Percentiles rank a stretch among this genome's conserved stretches.
Conservation (phyloP, 2,888 invertebrate genomes). For the Tetrapedia diversipes region DNA sequence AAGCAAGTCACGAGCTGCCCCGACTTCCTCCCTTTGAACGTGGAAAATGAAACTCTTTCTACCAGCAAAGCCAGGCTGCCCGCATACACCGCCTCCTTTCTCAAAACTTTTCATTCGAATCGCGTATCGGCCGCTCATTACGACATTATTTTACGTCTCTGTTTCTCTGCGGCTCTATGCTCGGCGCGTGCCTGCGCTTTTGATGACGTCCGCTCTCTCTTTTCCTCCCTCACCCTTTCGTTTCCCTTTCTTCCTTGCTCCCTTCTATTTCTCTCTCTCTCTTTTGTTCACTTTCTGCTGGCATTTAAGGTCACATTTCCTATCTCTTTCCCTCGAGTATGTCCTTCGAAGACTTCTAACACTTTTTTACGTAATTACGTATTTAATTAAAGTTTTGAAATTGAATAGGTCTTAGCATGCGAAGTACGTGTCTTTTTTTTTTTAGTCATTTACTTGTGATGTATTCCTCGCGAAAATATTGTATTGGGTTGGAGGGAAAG, state of each 20-base stretch:
- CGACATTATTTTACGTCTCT: slow-evolving; percentile 50
- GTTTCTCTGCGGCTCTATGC: slow-evolving; percentile 6
- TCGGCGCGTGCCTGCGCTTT: slow-evolving; percentile 37
- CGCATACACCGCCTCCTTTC: slow-evolving; percentile 35
- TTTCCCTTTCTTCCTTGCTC: not conserved
- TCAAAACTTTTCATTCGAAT: slow-evolving; percentile 46
- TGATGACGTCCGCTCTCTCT: not conserved
- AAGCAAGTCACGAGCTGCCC: slow-evolving; percentile 44
- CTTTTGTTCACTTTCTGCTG: not conserved
- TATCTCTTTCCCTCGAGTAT: too few species aligned
- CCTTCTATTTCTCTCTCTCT: not conserved
- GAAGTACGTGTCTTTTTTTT: too few species aligned
- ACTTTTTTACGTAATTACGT: too few species aligned
- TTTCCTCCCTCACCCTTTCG: not conserved
- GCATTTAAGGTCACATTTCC: too few species aligned
- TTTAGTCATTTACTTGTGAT: too few species aligned
- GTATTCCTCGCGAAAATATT: too few species aligned
- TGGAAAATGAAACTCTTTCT: slow-evolving; percentile 43
- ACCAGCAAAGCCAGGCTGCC: slow-evolving; percentile 7
- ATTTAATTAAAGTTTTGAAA: too few species aligned
- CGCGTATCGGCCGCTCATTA: slow-evolving; percentile 58
- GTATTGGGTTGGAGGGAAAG: too few species aligned
- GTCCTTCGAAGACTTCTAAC: too few species aligned
- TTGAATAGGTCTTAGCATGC: too few species aligned
- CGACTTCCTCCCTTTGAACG: slow-evolving; percentile 37